These are phyloP conservation scores for Puntigrus tetrazona DNA, from an alignment of 2,113 vertebrate genomes.

Conservation along the genomic window DNA sequence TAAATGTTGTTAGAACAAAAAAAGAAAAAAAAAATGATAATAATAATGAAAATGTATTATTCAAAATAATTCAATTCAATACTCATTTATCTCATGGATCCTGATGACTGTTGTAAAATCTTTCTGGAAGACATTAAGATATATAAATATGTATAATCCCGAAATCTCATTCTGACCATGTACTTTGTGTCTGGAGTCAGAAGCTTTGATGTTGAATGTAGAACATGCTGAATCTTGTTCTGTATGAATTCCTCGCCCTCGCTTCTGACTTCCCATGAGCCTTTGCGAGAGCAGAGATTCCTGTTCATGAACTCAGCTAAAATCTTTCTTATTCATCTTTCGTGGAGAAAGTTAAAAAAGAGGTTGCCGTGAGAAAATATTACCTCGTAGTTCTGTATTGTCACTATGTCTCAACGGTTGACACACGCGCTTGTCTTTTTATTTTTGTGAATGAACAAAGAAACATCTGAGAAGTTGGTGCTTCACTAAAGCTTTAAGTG, in stretches of 20 bases:
- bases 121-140: not conserved
- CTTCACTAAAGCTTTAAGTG: not conserved
- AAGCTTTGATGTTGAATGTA: not conserved
- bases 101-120: not conserved
- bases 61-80: not conserved
- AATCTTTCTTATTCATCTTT: not conserved
- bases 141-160: not conserved
- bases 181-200: not conserved
- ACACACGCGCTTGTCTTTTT: not conserved
- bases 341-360: not conserved
- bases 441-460: not conserved
- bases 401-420: not conserved
- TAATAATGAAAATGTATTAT: not conserved
- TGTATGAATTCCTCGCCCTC: not conserved
- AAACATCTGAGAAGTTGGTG: not conserved
- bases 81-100: not conserved
- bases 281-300: not conserved
- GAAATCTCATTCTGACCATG: not conserved
- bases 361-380: not conserved
- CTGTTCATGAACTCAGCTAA: not conserved
- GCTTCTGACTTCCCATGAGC: not conserved
- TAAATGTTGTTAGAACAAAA: not conserved
- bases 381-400: not conserved
- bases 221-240: constrained; percentile 1
- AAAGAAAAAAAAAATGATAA: not conserved